Evolutionary conservation across 2,888 invertebrate genomes (phyloP).

Genomic region (Cephus rjabovi): DNA sequence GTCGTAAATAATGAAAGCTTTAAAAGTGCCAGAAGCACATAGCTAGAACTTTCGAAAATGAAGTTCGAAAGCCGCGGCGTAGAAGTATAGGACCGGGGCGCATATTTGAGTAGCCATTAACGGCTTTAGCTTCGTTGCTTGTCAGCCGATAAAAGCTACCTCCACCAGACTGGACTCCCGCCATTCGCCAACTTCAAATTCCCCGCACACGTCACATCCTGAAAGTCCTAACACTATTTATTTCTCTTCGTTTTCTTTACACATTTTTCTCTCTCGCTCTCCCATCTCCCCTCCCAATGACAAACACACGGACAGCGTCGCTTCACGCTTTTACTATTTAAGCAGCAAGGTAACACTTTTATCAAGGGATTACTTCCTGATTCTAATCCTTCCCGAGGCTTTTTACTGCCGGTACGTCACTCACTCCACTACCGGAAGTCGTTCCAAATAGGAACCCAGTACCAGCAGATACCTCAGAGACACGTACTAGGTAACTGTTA

Average conservation of each 20-base stretch:
- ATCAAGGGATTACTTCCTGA: not conserved
- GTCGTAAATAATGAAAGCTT: constrained; percentile 45
- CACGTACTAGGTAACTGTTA: not conserved
- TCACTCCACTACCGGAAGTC: not conserved
- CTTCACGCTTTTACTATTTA: not conserved
- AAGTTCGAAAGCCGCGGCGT: constrained; percentile 49
- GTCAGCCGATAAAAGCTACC: constrained; percentile 50
- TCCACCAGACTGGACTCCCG: constrained; percentile 1
- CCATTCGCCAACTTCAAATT: not conserved
- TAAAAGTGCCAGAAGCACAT: constrained; percentile 36
- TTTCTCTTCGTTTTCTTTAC: not conserved
- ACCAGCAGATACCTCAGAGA: not conserved
- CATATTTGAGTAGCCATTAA: constrained; percentile 58
- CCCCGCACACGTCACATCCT: not conserved
- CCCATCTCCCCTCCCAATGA: not conserved
- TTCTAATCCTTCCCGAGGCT: not conserved
- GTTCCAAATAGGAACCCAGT: not conserved
- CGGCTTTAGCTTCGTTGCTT: constrained; percentile 52
- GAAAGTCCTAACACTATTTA: not conserved
- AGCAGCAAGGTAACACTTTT: not conserved
- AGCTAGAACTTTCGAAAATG: constrained; percentile 48
- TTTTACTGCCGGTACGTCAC: not conserved
- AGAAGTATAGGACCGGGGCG: constrained; percentile 28
- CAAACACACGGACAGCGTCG: not conserved
- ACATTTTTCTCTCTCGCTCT: not conserved